Base-by-base conservation (phyloP, 1,140 invertebrate species). In the Hycleus phaleratus region DNA sequence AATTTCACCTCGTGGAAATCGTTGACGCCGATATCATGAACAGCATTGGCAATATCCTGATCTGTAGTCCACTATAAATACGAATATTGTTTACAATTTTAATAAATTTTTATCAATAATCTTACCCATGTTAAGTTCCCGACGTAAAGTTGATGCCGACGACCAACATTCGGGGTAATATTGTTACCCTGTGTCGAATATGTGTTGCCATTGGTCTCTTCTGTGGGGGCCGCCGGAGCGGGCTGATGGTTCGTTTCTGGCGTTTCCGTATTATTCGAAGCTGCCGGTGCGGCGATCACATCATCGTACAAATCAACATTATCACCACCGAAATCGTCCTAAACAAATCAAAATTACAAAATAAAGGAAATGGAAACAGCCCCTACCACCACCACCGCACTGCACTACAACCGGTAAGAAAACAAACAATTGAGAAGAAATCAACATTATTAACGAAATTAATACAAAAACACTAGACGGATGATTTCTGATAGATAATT, bases 1-100 rank as follows among this genome's bases (percentile, higher is more conserved):
- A 99, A 99, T 77, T 98, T 98, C 9, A 99, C 93, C 73, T 99
- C 97, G 61, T 96, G 81, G 64, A 99, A 87, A 75, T 99, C 97
- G 57, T 80, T 84, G 3, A 98, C 88, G 18, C 95, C 96, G 62
- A 97, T 80, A 59, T 85, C 85, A 47, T 83, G 81, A 54, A 97
- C 82, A 2, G 90, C 85, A 78, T 96, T 90, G 32, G 87, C 85
- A 46, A 99, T 88, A 73, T 98, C 94, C 77, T 95, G 87, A 78
- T 98, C 95, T 53, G 94, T 98, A 42, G 95, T 97, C 95, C 95
- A 99, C 93, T 95, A 75, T 50, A 77, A 78, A 42, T 18, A 18
- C 18, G 18, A 18, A 18, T 18, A 18, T 18, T 18, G 18, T 18
- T 18, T 18, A 18, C 18, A 18, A 18, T 18, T 18, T 1, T 2